Base-by-base conservation (phyloP, 2,888 invertebrate genomes). In the Netelia melanura region DNA sequence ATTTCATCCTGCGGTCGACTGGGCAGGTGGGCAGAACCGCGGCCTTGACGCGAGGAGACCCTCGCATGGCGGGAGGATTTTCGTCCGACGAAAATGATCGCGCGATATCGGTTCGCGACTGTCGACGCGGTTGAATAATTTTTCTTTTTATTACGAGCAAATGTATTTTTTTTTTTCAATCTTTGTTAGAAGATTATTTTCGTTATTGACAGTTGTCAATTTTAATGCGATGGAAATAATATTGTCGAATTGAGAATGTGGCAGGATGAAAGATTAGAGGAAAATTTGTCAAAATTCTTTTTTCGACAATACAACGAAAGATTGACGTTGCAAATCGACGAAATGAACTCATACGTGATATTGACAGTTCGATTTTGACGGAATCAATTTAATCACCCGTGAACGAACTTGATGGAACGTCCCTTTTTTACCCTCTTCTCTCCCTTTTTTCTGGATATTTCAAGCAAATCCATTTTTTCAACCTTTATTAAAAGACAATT, bases 1-100 rank as follows among this genome's bases (percentile, higher is more conserved):
- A 85, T 85, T 85, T 85, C 85, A 85, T 85, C 61, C 75, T 58
- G 79, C 67, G 75, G 65, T 82, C 67, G 65, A 64, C 30, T 25
- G 72, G 64, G 61, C 81, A 82, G 85, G 82, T 82, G 79, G 17
- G 17, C 17, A 17, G 17, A 61, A 82, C 82, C 79, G 79, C 85
- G 85, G 75, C 85, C 85, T 85, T 85, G 85, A 82, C 85, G 85
- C 61, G 65, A 10, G 52, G 71, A 54, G 75, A 48, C 71, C 75
- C 81, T 30, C 30, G 30, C 79, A 75, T 82, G 75, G 79, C 58
- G 85, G 62, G 23, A 71, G 23, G 11, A 38, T 3, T 70, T 43
- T 72, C 74, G 80, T 72, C 56, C 14, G 64, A 80, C 52, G 48
- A 43, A 71, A 48, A 21, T 61, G 8, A 44, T 38, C 30, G 17